A percentile compares a stretch with the other conserved stretches of the same genome.
These are phyloP conservation scores for Galago senegalensis DNA, from an alignment of 2,797 vertebrate species.

Conservation along the genomic window DNA sequence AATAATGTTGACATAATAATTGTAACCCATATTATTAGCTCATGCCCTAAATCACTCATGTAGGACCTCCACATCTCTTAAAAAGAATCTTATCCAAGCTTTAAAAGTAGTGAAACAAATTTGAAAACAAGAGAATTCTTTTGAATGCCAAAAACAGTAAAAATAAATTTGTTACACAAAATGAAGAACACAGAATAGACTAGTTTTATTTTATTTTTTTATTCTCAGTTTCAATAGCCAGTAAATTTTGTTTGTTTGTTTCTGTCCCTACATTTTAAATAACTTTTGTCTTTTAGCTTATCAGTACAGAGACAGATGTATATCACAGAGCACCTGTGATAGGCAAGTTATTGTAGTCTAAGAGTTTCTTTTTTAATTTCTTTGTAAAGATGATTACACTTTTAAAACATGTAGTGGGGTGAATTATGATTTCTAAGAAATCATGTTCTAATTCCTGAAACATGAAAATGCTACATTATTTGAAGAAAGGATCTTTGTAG, in stretches of 20 bases:
- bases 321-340: background rate
- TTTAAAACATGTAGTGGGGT: background rate
- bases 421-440: background rate
- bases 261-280: background rate
- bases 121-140: background rate
- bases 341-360: background rate
- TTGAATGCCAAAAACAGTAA: background rate
- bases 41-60: background rate
- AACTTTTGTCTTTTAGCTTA: background rate
- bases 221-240: background rate
- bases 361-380: background rate
- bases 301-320: background rate
- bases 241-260: background rate
- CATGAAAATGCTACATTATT: background rate
- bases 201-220: background rate
- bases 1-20: conserved; percentile 1
- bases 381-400: background rate
- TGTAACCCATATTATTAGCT: background rate
- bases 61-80: background rate
- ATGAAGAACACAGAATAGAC: background rate
- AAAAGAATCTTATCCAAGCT: background rate
- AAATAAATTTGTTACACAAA: background rate
- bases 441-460: background rate
- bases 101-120: background rate
- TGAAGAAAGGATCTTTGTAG: background rate